Evolutionary conservation across 2,797 vertebrate genomes (phyloP).

Genomic region (Anableps anableps): DNA sequence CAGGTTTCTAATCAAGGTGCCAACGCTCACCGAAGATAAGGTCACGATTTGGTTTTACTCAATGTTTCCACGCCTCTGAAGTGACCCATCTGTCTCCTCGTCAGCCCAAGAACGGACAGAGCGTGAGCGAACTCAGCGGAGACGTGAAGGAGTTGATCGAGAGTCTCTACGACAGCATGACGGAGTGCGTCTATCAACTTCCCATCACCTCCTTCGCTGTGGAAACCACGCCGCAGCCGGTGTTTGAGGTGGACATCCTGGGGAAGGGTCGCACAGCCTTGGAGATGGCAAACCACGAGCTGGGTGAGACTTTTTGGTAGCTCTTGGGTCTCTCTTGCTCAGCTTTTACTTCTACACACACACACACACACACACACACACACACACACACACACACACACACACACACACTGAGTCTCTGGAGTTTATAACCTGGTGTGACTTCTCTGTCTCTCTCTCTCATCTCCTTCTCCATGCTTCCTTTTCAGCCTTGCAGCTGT

Average conservation of each 20-base stretch:
- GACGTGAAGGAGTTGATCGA: slow-evolving; percentile 73
- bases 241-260: slow-evolving; percentile 85
- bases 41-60: not conserved
- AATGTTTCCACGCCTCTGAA: not conserved
- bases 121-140: slow-evolving; percentile 29
- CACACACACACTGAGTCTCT: not conserved
- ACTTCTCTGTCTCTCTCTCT: slow-evolving; percentile 9
- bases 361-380: no score
- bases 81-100: not conserved
- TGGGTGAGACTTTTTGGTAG: slow-evolving; percentile 78
- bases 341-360: not conserved
- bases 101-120: slow-evolving; percentile 48
- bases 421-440: not conserved
- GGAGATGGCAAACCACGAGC: slow-evolving; percentile 84
- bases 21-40: not conserved
- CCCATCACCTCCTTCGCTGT: slow-evolving; percentile 85
- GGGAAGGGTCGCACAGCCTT: slow-evolving; percentile 82
- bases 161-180: slow-evolving; percentile 88
- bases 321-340: not conserved
- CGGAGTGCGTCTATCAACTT: slow-evolving; percentile 85
- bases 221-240: slow-evolving; percentile 72
- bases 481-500: slow-evolving; percentile 35
- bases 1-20: slow-evolving; percentile 87
- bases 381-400: not conserved
- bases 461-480: slow-evolving; percentile 8